Percentiles rank a stretch among this genome's conserved stretches.
These are phyloP conservation scores for Ornithoptera priamus DNA, from an alignment of 2,888 invertebrate genomes.

Conservation along the genomic window DNA sequence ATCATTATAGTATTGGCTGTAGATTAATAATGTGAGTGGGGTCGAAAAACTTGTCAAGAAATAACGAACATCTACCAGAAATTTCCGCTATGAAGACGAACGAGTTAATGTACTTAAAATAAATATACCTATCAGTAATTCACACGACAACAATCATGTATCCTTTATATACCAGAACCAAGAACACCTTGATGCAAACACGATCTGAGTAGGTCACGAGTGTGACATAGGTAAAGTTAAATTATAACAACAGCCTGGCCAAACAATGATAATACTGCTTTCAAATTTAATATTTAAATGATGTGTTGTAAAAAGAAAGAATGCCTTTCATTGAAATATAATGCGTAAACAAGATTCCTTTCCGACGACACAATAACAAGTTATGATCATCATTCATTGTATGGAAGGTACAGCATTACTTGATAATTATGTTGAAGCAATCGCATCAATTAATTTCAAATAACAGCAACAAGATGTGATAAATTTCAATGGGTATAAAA, in stretches of 20 bases:
- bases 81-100: not conserved
- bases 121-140: not conserved
- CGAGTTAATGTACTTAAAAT: not conserved
- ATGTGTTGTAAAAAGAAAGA: not conserved
- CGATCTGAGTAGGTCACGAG: constrained; percentile 8
- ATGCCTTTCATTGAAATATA: not conserved
- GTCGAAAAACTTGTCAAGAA: no score
- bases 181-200: constrained; percentile 11
- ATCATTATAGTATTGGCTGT: no score
- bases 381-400: not conserved
- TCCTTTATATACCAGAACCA: not conserved
- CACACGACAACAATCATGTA: not conserved
- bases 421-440: constrained; percentile 4
- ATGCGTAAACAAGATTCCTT: not conserved
- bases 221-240: not conserved
- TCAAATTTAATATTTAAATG: no score
- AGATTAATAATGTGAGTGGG: no score
- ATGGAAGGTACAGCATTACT: not conserved
- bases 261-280: not conserved
- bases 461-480: not conserved
- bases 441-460: constrained; percentile 7
- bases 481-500: not conserved
- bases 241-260: not conserved
- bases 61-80: not conserved
- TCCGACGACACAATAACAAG: not conserved